phyloP scores from a whole-genome alignment of 2,888 invertebrate species.

The Chloromyia formosa region DNA sequence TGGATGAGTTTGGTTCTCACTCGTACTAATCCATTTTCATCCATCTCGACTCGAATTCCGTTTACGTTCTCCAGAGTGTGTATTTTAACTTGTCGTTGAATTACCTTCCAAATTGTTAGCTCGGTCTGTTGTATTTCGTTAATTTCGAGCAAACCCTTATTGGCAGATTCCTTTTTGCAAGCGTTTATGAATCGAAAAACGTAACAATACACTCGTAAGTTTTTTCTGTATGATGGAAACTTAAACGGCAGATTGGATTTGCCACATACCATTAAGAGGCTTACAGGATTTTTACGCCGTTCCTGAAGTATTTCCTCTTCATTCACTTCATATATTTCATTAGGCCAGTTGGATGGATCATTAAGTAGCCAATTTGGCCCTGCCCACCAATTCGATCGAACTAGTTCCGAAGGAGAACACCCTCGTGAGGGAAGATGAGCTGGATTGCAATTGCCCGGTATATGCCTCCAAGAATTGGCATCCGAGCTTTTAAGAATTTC shows the following conservation, averaged over 20 bases:
- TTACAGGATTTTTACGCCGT: background rate
- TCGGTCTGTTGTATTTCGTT: background rate
- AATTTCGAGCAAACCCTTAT: background rate
- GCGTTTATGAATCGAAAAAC: background rate
- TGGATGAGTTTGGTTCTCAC: conserved; percentile 48
- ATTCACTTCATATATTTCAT: background rate
- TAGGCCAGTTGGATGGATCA: background rate
- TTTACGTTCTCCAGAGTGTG: background rate
- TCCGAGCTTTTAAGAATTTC: background rate
- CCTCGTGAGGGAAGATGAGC: background rate
- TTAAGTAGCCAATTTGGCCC: background rate
- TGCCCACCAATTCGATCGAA: background rate
- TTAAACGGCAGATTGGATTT: background rate
- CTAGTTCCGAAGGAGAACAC: background rate
- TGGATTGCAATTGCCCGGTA: background rate
- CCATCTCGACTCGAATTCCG: conserved; percentile 20
- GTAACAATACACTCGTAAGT: background rate
- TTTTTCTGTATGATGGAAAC: background rate
- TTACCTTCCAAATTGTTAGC: background rate
- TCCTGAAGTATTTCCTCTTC: background rate
- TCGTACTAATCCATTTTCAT: conserved; percentile 49
- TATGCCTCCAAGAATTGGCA: background rate
- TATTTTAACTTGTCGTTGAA: background rate
- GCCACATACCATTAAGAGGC: background rate
- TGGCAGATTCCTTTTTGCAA: background rate